Evolutionary conservation across 2,888 invertebrate species (phyloP).

Genomic region (Troides aeacus): DNA sequence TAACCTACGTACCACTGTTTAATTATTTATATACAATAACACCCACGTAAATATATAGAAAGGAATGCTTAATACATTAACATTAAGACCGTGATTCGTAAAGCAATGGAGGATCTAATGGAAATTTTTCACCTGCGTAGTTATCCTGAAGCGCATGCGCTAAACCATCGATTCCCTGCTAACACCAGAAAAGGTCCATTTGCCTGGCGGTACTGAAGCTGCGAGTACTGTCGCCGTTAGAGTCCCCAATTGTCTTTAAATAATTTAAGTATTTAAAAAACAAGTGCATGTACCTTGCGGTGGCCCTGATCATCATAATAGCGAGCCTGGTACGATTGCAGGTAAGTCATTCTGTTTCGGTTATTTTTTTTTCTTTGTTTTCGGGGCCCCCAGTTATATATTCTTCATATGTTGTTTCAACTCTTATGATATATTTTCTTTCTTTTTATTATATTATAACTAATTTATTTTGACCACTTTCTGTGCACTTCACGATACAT

Average conservation of each 20-base stretch:
- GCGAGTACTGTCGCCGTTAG: slow-evolving; percentile 52
- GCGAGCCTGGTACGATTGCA: slow-evolving; percentile 74
- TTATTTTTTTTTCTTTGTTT: slow-evolving; percentile 31
- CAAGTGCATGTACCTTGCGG: slow-evolving; percentile 75
- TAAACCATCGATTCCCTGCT: slow-evolving; percentile 50
- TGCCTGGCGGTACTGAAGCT: slow-evolving; percentile 57
- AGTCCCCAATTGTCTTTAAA: slow-evolving; percentile 22
- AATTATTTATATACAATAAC: neutral
- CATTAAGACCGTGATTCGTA: slow-evolving; percentile 12
- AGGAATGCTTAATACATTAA: slow-evolving; percentile 8
- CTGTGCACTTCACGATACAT: neutral
- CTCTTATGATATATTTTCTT: slow-evolving; percentile 5
- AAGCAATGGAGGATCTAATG: slow-evolving; percentile 3
- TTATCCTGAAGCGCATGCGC: slow-evolving; percentile 55
- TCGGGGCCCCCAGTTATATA: slow-evolving; percentile 8
- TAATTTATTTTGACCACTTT: slow-evolving; percentile 1
- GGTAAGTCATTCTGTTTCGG: slow-evolving; percentile 55
- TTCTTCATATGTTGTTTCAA: slow-evolving; percentile 5
- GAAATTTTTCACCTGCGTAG: slow-evolving; percentile 24
- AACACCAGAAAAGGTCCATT: slow-evolving; percentile 46
- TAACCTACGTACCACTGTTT: neutral
- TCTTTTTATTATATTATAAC: slow-evolving; percentile 17
- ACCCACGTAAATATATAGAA: neutral
- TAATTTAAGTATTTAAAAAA: slow-evolving; percentile 39
- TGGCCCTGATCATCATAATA: slow-evolving; percentile 73